Conservation (phyloP, 2,113 vertebrate genomes). For the Prietella phreatophila region DNA sequence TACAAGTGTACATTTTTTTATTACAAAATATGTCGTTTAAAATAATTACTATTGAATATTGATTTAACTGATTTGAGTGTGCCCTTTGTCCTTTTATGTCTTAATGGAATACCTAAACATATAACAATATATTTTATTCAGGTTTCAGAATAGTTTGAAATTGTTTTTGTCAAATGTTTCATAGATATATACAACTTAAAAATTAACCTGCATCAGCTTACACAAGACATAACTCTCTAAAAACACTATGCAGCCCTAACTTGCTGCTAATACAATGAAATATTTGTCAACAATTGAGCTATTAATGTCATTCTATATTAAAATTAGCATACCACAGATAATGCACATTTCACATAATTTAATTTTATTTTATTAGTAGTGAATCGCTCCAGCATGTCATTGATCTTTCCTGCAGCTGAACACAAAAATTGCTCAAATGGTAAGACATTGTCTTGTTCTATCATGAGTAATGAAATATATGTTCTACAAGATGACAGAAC, state of each 20-base stretch:
- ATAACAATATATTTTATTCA: neutral
- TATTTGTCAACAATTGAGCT: neutral
- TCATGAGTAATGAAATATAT: neutral
- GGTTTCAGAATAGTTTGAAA: neutral
- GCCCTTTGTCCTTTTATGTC: neutral
- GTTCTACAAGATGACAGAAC: neutral
- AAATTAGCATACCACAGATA: neutral
- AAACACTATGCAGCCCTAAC: neutral
- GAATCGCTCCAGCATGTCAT: neutral
- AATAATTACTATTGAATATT: too few species aligned
- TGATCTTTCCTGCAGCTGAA: neutral
- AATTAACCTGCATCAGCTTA: neutral
- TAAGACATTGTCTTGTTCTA: neutral
- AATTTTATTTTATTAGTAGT: neutral
- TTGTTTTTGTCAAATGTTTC: conserved; percentile 1
- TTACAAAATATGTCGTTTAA: too few species aligned
- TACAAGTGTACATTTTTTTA: too few species aligned
- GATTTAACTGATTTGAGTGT: neutral
- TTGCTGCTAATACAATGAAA: neutral
- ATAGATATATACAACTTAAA: neutral
- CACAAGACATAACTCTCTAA: neutral
- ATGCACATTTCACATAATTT: neutral
- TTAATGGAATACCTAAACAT: neutral
- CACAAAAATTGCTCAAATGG: neutral
- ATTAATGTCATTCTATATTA: neutral